Evolutionary conservation across 2,888 invertebrate species (phyloP).

Genomic region (Nomada ruficornis): DNA sequence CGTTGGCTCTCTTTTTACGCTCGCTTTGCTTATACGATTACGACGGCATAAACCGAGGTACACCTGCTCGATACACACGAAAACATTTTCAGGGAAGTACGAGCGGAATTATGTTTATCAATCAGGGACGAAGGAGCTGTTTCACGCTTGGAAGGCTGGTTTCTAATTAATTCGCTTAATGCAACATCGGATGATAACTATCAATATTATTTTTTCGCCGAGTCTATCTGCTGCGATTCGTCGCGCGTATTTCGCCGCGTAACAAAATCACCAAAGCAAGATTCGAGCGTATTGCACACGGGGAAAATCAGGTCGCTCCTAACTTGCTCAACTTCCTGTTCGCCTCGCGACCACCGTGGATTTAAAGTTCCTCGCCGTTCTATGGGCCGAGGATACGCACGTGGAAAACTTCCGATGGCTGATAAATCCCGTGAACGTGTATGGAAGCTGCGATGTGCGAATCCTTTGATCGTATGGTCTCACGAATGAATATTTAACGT

Average conservation of each 20-base stretch:
- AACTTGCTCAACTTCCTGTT: slow-evolving; percentile 30
- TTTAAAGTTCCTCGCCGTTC: slow-evolving; percentile 38
- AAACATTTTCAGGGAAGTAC: background rate
- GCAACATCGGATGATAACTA: too few species aligned
- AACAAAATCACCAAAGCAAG: slow-evolving; percentile 25
- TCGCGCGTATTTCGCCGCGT: background rate
- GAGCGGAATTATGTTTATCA: background rate
- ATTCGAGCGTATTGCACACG: slow-evolving; percentile 15
- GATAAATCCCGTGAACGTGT: slow-evolving; percentile 57
- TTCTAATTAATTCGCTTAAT: too few species aligned
- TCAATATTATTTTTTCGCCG: too few species aligned
- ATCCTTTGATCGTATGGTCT: background rate
- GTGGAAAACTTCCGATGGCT: slow-evolving; percentile 35
- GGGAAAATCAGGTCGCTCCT: slow-evolving; percentile 32
- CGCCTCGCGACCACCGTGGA: slow-evolving; percentile 10
- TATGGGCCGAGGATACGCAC: slow-evolving; percentile 33
- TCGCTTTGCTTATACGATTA: slow-evolving; percentile 35
- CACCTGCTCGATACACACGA: background rate
- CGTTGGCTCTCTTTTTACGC: slow-evolving; percentile 40
- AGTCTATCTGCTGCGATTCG: background rate
- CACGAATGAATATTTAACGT: slow-evolving; percentile 8
- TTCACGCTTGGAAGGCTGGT: too few species aligned
- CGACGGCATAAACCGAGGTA: slow-evolving; percentile 28
- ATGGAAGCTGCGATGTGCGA: slow-evolving; percentile 20
- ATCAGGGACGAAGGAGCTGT: too few species aligned